Percentiles rank a stretch among this genome's conserved stretches.
phyloP scores from a whole-genome alignment of 2,797 vertebrate genomes.

The Tiaroga cobitis region DNA sequence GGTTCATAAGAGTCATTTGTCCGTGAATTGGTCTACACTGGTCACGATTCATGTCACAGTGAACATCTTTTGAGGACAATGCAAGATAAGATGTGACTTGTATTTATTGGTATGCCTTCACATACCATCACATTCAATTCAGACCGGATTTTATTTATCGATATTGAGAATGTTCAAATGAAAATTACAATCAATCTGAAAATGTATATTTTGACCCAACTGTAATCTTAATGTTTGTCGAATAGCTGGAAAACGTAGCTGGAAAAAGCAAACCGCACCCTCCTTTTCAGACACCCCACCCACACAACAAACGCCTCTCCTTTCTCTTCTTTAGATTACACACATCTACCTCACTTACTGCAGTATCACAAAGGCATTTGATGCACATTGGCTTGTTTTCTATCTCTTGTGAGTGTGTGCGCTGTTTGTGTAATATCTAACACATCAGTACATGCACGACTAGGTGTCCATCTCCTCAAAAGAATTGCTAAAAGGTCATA shows the following conservation, averaged over 20 bases:
- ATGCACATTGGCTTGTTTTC: not conserved
- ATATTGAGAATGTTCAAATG: not conserved
- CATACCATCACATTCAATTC: not conserved
- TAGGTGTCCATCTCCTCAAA: not conserved
- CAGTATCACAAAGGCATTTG: not conserved
- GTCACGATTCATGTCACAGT: not conserved
- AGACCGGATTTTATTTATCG: not conserved
- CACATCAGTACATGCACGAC: not conserved
- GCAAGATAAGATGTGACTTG: not conserved
- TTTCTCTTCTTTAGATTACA: not conserved
- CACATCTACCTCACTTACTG: not conserved
- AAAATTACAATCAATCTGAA: not conserved
- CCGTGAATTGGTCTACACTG: not conserved
- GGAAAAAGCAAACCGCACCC: not conserved
- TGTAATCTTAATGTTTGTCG: not conserved
- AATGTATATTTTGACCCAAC: not conserved
- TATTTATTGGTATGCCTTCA: not conserved
- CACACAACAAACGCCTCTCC: not conserved
- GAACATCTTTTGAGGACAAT: not conserved
- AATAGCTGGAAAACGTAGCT: not conserved
- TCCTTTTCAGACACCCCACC: constrained; percentile 4
- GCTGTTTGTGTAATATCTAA: not conserved
- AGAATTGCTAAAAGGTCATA: constrained; percentile 9
- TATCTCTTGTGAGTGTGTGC: constrained; percentile 3
- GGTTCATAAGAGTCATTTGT: not conserved